Base-by-base conservation (phyloP, 2,888 invertebrate genomes). In the Dryomyza anilis region DNA sequence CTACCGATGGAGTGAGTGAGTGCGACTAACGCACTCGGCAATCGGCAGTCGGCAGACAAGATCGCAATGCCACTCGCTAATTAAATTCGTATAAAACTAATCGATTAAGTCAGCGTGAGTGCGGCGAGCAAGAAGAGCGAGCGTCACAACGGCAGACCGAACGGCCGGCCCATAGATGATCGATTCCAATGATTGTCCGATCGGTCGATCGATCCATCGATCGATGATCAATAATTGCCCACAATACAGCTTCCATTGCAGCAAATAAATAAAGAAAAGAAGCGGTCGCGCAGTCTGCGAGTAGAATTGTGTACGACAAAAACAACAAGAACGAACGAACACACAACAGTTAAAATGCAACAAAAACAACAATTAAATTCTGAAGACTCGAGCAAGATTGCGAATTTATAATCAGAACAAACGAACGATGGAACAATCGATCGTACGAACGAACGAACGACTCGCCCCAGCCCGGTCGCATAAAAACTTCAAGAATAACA, bases 71-170 rank as follows among this genome's bases (percentile, higher is more conserved):
- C 48, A 64, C 66, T 69, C 69, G 67, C 71, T 72, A 72, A 72
- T 72, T 72, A 72, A 72, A 72, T 71, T 72, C 72, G 71, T 71
- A 72, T 72, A 71, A 71, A 71, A 72, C 70, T 71, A 71, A 72
- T 72, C 70, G 71, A 72, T 71, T 71, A 71, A 68, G 66, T 61
- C 61, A 39, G 61, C 29, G 52, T 25, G n/a, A 36, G 46, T 53
- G 65, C 60, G 56, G 48, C 25, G 53, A 59, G 30, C 46, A 39
- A 52, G 39, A 25, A 46, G 23, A 53, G 3, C 52, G 39, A 14
- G 19, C 4, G 30, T 8, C 48, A 30, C 48, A 16, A 63, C 64
- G 25, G n/a, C n/a, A n/a, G n/a, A n/a, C 46, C 39, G 55, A 57
- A 62, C 60, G 53, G 62, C 59, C 63, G 57, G 60, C 59, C 65